These are phyloP conservation scores for Phaethornis superciliosus DNA, from an alignment of 2,113 vertebrate species.

Conservation along the genomic window DNA sequence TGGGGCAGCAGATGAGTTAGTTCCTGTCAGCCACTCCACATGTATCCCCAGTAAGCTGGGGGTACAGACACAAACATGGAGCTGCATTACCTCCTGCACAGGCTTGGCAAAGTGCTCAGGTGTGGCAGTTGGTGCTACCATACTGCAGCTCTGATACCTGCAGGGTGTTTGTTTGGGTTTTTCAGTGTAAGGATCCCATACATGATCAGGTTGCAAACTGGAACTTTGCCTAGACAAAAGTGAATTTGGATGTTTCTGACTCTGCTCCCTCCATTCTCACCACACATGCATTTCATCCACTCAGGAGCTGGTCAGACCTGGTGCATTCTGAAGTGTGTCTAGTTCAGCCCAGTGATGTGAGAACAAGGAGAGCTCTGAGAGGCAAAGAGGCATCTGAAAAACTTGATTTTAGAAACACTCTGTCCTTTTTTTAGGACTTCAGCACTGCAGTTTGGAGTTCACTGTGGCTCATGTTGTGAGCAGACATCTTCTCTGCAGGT, in stretches of 20 bases:
- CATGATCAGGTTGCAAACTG: background rate
- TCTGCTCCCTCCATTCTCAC: conserved; percentile 30
- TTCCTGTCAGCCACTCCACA: background rate
- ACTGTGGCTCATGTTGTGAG: background rate
- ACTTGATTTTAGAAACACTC: background rate
- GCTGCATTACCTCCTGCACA: background rate
- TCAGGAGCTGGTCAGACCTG: background rate
- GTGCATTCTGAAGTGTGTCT: background rate
- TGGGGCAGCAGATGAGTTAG: background rate
- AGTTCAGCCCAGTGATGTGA: background rate
- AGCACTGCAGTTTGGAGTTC: background rate
- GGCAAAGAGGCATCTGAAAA: background rate
- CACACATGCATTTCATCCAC: conserved; percentile 42
- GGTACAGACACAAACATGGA: background rate
- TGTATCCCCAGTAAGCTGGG: background rate
- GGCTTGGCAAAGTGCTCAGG: background rate
- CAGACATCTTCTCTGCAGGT: background rate
- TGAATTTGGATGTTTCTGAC: background rate
- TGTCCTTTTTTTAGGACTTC: background rate
- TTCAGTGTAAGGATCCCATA: background rate
- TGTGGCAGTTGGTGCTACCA: background rate
- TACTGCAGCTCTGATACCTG: background rate
- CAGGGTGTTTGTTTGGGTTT: background rate
- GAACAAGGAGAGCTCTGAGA: background rate
- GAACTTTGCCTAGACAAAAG: background rate